A percentile compares a stretch with the other conserved stretches of the same genome.
Conservation (phyloP, 1,140 invertebrate genomes). For the Hydropsyche tenuis region DNA sequence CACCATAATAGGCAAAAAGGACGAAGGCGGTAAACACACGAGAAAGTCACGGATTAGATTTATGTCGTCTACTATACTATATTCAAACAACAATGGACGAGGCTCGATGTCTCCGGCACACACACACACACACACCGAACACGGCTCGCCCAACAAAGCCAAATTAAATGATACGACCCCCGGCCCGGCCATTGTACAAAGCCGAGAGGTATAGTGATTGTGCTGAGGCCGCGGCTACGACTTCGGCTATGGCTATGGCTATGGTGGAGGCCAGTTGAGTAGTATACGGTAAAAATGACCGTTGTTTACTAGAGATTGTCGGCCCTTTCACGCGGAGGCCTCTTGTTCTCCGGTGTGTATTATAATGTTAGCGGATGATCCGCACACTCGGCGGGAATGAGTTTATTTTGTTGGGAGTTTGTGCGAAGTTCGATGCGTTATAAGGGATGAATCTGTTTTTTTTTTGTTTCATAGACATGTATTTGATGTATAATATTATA, state of each 20-base stretch:
- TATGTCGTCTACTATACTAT: constrained; percentile 14
- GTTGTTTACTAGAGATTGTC: no score
- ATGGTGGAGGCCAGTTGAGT: no score
- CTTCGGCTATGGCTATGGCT: not conserved
- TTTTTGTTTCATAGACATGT: not conserved
- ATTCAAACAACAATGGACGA: no score
- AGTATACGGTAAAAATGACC: no score
- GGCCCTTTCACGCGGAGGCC: not conserved
- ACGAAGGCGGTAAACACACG: constrained; percentile 31
- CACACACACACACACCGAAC: no score
- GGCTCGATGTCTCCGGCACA: not conserved
- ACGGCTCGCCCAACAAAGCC: constrained; percentile 12
- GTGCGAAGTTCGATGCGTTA: not conserved
- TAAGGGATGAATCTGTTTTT: not conserved
- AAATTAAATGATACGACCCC: constrained; percentile 33
- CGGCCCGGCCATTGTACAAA: not conserved
- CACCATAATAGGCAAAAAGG: constrained; percentile 26
- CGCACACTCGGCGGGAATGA: not conserved
- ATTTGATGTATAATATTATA: no score
- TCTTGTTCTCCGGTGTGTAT: not conserved
- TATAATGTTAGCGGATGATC: not conserved
- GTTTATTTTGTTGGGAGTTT: no score
- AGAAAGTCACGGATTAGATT: constrained; percentile 31
- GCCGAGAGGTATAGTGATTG: not conserved
- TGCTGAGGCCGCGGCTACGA: not conserved